Conservation (phyloP, 2,888 invertebrate species). For the Pegoplata infirma region DNA sequence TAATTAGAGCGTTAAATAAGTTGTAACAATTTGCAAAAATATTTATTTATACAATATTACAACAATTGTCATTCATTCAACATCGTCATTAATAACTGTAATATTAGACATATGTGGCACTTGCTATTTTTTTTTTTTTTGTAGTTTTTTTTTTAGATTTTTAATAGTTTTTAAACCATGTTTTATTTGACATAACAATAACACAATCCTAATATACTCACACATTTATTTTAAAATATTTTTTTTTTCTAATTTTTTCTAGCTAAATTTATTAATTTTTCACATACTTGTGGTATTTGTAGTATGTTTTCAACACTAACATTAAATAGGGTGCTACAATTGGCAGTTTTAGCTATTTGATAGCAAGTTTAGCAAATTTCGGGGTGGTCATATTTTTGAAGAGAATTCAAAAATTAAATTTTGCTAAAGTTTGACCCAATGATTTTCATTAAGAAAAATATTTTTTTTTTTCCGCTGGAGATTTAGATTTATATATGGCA, state of each 20-base stretch:
- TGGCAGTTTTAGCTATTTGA: no score
- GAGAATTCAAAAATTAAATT: no score
- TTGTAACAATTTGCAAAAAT: background rate
- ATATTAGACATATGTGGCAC: background rate
- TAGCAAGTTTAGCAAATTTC: no score
- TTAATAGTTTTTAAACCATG: background rate
- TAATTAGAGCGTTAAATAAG: slow-evolving; percentile 36
- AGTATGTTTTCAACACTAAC: no score
- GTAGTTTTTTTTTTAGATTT: background rate
- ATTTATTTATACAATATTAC: slow-evolving; percentile 19
- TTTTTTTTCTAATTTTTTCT: background rate
- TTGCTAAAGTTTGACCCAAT: no score
- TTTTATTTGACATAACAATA: background rate
- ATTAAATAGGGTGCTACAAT: no score
- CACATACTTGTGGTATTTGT: background rate
- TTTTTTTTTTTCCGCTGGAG: no score
- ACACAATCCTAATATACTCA: background rate
- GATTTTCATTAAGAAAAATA: no score
- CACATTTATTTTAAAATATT: background rate
- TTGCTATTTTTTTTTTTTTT: background rate
- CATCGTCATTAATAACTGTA: slow-evolving; percentile 17
- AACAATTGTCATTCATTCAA: slow-evolving; percentile 22
- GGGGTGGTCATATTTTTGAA: no score
- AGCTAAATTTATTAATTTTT: slow-evolving; percentile 17
- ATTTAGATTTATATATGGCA: no score